Evolutionary conservation across 2,113 vertebrate genomes (phyloP).

Genomic region (Pyxicephalus adspersus): DNA sequence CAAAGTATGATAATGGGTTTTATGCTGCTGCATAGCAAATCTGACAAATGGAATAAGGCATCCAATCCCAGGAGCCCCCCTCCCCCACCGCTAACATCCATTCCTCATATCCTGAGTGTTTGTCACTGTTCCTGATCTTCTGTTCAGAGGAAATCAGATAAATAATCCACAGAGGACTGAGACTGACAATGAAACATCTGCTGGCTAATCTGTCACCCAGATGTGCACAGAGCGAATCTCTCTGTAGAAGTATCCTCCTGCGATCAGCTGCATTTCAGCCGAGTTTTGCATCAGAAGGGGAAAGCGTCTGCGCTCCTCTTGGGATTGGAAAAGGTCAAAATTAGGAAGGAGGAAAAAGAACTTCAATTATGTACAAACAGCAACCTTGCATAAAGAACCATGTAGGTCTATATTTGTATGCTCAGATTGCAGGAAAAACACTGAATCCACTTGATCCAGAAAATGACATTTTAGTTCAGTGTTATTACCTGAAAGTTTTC

Average conservation of each 20-base stretch:
- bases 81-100: background rate
- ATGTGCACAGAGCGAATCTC: conserved; percentile 9
- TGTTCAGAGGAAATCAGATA: conserved; percentile 40
- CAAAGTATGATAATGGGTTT: conserved; percentile 14
- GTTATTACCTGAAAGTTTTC: no score
- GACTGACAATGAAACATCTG: conserved; percentile 38
- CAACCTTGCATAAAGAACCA: no score
- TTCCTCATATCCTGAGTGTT: background rate
- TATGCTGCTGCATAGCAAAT: conserved; percentile 28
- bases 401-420: no score
- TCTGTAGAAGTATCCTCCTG: background rate
- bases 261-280: background rate
- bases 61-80: background rate
- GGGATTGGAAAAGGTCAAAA: conserved; percentile 5
- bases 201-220: conserved; percentile 38
- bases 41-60: conserved; percentile 32
- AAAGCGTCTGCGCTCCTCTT: background rate
- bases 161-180: conserved; percentile 26
- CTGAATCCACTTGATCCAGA: no score
- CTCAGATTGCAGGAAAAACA: no score
- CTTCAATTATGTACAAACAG: background rate
- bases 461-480: no score
- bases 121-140: conserved; percentile 29
- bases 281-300: background rate
- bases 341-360: background rate